Evolutionary conservation across 2,113 vertebrate genomes (phyloP).

Genomic region (Caranx melampygus): DNA sequence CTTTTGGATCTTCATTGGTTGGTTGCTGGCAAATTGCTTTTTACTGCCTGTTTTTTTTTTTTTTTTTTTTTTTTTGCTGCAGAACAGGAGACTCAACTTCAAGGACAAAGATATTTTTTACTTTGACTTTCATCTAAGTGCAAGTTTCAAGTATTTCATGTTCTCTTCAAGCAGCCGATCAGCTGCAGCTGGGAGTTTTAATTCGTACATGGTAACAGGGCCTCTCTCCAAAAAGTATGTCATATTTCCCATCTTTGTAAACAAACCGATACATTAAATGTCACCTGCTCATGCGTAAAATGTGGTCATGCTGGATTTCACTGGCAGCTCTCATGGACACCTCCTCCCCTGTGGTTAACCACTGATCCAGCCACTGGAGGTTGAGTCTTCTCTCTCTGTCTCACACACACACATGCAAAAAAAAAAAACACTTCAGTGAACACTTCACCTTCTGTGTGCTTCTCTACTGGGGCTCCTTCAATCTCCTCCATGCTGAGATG

Average conservation of each 20-base stretch:
- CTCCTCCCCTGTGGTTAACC: conserved; percentile 46
- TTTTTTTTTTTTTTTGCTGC: background rate
- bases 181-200: background rate
- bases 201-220: background rate
- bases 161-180: background rate
- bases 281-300: conserved; percentile 54
- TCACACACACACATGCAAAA: background rate
- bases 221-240: conserved; percentile 3
- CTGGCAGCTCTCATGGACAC: conserved; percentile 52
- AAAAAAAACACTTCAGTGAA: conserved; percentile 49
- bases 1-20: too few relatives aligned
- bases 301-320: conserved; percentile 27
- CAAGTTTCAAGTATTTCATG: background rate
- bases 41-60: background rate
- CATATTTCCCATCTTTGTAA: conserved; percentile 27
- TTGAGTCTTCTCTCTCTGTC: conserved; percentile 22
- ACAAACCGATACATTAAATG: conserved; percentile 32
- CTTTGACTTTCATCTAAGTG: background rate
- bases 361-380: conserved; percentile 51
- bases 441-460: conserved; percentile 37
- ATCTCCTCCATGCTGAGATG: conserved; percentile 22
- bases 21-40: background rate
- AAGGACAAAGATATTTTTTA: background rate
- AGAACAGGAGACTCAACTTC: background rate
- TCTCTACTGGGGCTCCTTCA: conserved; percentile 29